Conservation (phyloP, 1,140 invertebrate species). For the Hestina assimilis region DNA sequence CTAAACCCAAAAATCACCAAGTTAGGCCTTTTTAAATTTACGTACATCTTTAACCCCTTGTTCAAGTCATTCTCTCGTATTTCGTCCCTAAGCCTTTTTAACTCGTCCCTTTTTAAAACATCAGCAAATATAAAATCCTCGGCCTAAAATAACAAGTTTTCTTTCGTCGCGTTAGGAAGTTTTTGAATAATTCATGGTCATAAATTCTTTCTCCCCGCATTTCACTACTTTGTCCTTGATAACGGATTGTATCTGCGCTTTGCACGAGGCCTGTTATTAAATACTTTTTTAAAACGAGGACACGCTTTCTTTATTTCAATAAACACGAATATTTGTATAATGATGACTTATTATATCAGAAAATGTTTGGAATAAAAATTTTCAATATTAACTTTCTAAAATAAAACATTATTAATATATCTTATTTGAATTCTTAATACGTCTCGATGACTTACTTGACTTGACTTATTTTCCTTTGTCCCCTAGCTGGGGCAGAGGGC, state of each 20-base stretch:
- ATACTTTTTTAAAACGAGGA: neutral
- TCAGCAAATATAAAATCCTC: conserved; percentile 22
- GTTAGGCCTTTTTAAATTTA: neutral
- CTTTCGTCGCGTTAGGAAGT: conserved; percentile 16
- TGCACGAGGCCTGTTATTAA: neutral
- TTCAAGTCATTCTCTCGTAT: neutral
- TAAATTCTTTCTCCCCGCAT: conserved; percentile 30
- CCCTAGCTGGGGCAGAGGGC: too few relatives aligned
- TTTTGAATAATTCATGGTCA: conserved; percentile 45
- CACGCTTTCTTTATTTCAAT: too few relatives aligned
- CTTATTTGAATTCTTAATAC: too few relatives aligned
- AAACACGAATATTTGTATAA: too few relatives aligned
- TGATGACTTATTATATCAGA: too few relatives aligned
- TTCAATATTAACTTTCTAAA: neutral
- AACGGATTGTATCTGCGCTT: conserved; percentile 14
- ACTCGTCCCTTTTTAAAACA: conserved; percentile 7
- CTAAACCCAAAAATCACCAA: neutral
- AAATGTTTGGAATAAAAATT: neutral
- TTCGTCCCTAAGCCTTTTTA: neutral
- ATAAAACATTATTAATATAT: too few relatives aligned
- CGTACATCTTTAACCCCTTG: neutral
- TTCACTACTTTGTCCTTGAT: conserved; percentile 9
- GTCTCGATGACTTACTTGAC: too few relatives aligned
- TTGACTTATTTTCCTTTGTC: too few relatives aligned
- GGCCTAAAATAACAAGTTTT: conserved; percentile 35